A percentile compares a stretch with the other conserved stretches of the same genome.
phyloP scores from a whole-genome alignment of 2,797 vertebrate species.

The Choloepus didactylus region DNA sequence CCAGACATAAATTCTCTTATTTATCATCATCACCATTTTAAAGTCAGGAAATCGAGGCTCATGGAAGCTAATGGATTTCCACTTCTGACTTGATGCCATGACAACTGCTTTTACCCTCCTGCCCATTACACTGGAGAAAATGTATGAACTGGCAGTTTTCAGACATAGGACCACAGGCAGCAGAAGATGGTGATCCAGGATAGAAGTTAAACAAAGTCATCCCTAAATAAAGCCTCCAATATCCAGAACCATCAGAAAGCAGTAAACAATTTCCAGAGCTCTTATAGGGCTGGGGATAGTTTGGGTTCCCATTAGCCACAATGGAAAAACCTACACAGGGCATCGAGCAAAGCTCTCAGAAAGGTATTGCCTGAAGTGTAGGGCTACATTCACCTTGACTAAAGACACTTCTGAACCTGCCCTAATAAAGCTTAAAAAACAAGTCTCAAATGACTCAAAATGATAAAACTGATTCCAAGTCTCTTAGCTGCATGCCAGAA shows the following conservation, averaged over 20 bases:
- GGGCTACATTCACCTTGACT: not conserved
- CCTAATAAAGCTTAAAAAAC: not conserved
- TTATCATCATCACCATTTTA: too few species aligned
- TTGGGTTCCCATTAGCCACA: not conserved
- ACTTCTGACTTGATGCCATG: not conserved
- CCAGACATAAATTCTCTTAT: too few species aligned
- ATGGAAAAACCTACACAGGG: not conserved
- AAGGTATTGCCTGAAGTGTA: not conserved
- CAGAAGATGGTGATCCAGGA: not conserved
- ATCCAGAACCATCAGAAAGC: not conserved
- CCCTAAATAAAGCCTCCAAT: not conserved
- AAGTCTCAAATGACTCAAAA: not conserved
- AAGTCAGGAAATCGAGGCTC: too few species aligned
- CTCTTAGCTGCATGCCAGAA: too few species aligned
- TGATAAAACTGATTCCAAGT: not conserved
- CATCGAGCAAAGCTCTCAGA: not conserved
- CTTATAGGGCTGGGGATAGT: not conserved
- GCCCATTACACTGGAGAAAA: not conserved
- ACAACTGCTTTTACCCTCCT: not conserved
- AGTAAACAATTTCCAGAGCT: not conserved
- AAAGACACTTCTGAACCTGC: not conserved
- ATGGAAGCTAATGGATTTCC: too few species aligned
- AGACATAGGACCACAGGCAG: not conserved
- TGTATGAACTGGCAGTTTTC: not conserved
- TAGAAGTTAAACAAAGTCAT: not conserved